Evolutionary conservation across 2,113 vertebrate species (phyloP), one percentile per base, ranked within the genome.

Genomic region (Phodopus roborovskii): DNA sequence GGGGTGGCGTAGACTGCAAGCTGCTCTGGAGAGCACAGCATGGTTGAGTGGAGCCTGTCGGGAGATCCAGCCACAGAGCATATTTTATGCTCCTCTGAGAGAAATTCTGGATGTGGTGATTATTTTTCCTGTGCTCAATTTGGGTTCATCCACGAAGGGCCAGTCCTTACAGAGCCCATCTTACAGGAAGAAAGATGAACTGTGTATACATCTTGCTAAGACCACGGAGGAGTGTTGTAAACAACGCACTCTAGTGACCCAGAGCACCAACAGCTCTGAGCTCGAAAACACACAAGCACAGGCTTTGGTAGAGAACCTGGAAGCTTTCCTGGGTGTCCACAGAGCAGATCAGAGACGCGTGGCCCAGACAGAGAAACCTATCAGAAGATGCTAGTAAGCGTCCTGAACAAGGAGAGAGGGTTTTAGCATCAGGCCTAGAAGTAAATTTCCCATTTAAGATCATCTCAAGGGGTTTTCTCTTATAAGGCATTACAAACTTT

Each of bases 121-220:
- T 91, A 92, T 89, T 92, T 96, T 78, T 39, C 5, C 19, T 39
- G 30, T 50, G 91, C 86, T 95, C 92, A 94, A 36, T 95, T 95
- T 89, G 68, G 89, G 71, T 58, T 91, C 90, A 83, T 89, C 48
- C 53, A 5, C 39, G 75, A 88, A 92, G 53, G 60, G 26, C 87
- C 62, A 89, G n/a, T 33, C 22, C 91, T 96, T 94, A 70, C 86
- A 91, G 50, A 77, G 71, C 42, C 91, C 91, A 83, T 30, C 71
- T 90, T 94, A 73, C 88, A 17, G 78, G 74, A 58, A 87, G 90
- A 84, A 94, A 96, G 58, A 53, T 93, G 95, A 94, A 90, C 68
- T 92, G 88, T 94, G 11, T 68, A 16, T 50, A 90, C 13, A 13
- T 91, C 82, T 66, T 89, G 58, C 39, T 82, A 81, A 96, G 89